These are phyloP conservation scores for Hypotaenidia philippensis DNA, from an alignment of 2,797 vertebrate species.

Conservation along the genomic window DNA sequence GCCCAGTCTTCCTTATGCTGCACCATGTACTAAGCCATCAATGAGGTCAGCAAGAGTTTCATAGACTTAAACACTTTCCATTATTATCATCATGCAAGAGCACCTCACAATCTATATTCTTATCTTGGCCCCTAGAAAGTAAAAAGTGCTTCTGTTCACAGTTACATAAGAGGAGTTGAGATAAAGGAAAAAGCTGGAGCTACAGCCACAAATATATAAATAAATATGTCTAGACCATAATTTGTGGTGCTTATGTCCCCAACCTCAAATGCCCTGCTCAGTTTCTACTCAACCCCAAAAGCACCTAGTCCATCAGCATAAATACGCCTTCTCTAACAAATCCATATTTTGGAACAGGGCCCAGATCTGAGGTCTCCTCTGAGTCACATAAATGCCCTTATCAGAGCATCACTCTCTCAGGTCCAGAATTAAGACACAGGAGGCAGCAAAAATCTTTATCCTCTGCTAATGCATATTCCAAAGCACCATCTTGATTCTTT, in stretches of 20 bases:
- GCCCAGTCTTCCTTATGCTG: neutral
- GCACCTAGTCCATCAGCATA: slow-evolving; percentile 26
- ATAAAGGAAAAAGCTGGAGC: neutral
- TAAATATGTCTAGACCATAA: neutral
- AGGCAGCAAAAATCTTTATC: neutral
- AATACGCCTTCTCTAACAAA: neutral
- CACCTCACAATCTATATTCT: neutral
- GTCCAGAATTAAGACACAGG: neutral
- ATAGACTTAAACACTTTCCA: neutral
- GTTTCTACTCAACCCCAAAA: slow-evolving; percentile 19
- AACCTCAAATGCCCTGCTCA: neutral
- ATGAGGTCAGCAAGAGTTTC: neutral
- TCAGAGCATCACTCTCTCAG: neutral
- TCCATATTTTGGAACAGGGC: slow-evolving; percentile 23
- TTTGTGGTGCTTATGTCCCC: neutral
- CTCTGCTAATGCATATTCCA: neutral
- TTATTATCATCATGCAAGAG: neutral
- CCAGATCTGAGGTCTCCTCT: slow-evolving; percentile 42
- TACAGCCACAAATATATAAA: neutral
- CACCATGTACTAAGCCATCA: neutral
- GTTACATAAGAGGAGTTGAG: neutral
- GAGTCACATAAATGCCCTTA: neutral
- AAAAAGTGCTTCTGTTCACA: neutral
- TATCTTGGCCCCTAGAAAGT: neutral
- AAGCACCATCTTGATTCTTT: neutral